phyloP scores from a whole-genome alignment of 2,113 vertebrate species.

The Atlantisia rogersi region DNA sequence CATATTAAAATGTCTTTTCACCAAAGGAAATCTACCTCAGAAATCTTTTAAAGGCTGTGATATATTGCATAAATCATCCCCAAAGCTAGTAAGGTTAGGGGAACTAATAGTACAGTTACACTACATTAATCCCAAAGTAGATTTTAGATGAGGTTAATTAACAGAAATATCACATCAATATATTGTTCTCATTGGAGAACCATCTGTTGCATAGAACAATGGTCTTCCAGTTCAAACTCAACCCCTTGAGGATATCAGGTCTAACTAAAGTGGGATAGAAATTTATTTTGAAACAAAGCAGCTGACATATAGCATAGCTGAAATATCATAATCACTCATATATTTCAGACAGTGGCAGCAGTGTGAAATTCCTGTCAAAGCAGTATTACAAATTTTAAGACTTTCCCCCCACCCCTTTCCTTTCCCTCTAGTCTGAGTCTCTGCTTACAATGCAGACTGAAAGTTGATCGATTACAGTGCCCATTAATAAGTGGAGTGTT shows the following conservation, averaged over 20 bases:
- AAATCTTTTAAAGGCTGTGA: not conserved
- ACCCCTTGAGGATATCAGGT: not conserved
- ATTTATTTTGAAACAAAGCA: not conserved
- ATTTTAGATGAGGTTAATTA: conserved; percentile 4
- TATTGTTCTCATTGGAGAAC: not conserved
- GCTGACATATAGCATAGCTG: not conserved
- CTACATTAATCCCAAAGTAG: not conserved
- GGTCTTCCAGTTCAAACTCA: not conserved
- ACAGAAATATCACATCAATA: not conserved
- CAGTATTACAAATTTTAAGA: not conserved
- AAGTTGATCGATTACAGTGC: not conserved
- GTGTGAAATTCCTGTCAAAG: not conserved
- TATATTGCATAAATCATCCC: not conserved
- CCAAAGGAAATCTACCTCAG: not conserved
- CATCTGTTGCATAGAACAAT: not conserved
- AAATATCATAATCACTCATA: not conserved
- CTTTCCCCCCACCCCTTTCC: not conserved
- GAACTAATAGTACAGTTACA: not conserved
- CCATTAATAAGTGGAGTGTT: not conserved
- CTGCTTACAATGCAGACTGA: not conserved
- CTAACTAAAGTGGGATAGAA: not conserved
- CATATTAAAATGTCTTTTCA: not conserved
- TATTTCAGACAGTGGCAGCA: not conserved
- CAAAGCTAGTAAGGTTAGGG: not conserved
- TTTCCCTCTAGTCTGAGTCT: not conserved